A percentile compares a stretch with the other conserved stretches of the same genome.
phyloP scores from a whole-genome alignment of 2,888 invertebrate species.

The Pachydiplax longipennis region DNA sequence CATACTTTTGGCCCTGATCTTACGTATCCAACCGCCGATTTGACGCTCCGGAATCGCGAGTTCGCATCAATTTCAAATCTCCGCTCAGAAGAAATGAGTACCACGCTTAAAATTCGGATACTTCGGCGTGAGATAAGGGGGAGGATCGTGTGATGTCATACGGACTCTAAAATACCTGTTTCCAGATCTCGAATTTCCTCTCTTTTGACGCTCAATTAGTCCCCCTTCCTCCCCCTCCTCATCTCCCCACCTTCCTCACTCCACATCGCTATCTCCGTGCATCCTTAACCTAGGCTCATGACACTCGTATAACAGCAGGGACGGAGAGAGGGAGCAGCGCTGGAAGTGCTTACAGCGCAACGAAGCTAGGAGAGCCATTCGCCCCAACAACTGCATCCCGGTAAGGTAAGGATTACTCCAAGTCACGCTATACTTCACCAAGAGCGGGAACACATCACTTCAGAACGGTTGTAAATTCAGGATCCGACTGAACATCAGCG shows the following conservation, averaged over 20 bases:
- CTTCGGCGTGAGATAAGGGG: too few relatives aligned
- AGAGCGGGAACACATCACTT: too few relatives aligned
- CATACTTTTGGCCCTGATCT: too few relatives aligned
- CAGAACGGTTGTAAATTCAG: too few relatives aligned
- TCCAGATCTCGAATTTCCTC: neutral
- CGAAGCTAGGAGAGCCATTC: neutral
- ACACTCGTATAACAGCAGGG: neutral
- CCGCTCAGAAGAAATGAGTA: too few relatives aligned
- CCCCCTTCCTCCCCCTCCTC: neutral
- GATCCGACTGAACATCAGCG: too few relatives aligned
- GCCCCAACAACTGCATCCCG: neutral
- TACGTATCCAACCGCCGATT: too few relatives aligned
- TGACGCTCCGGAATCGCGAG: too few relatives aligned
- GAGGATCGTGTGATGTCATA: too few relatives aligned
- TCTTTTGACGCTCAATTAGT: neutral
- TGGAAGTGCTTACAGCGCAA: neutral
- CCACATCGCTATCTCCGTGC: neutral
- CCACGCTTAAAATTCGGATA: too few relatives aligned
- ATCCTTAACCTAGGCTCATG: neutral
- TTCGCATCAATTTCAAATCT: too few relatives aligned
- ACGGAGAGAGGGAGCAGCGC: neutral
- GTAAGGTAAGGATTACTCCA: neutral
- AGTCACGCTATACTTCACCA: too few relatives aligned
- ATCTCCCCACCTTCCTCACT: neutral
- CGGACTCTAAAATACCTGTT: neutral